A percentile compares a stretch with the other conserved stretches of the same genome.
Conservation (phyloP, 1,140 invertebrate genomes). For the Drosophila neocordata region DNA sequence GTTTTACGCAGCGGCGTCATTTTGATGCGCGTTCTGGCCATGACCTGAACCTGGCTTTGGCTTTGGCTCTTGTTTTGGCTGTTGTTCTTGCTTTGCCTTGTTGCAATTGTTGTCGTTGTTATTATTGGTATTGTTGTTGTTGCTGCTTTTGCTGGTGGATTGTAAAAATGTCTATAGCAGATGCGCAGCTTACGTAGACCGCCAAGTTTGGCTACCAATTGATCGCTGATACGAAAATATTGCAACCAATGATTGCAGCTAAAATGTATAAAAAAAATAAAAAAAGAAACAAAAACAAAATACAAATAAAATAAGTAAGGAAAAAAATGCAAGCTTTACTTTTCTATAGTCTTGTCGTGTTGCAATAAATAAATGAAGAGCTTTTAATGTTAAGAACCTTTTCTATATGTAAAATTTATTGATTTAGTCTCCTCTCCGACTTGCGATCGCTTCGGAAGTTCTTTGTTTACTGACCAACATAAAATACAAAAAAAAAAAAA, state of each 20-base stretch:
- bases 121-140: not conserved
- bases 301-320: not conserved
- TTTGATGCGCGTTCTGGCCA: slow-evolving; percentile 81
- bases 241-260: slow-evolving; percentile 69
- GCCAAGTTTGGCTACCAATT: slow-evolving; percentile 58
- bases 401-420: not conserved
- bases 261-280: slow-evolving; percentile 22
- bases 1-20: slow-evolving; percentile 70
- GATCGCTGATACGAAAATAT: slow-evolving; percentile 55
- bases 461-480: slow-evolving; percentile 72
- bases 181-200: slow-evolving; percentile 72
- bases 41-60: slow-evolving; percentile 50
- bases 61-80: not conserved
- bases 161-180: slow-evolving; percentile 59
- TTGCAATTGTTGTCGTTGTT: not conserved
- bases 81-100: not conserved
- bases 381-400: not conserved
- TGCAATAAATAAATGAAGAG: not conserved
- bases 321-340: slow-evolving; percentile 11
- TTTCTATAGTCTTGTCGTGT: not conserved
- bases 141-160: not conserved
- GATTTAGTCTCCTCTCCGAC: not conserved
- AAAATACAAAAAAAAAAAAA: not conserved
- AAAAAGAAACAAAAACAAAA: not conserved
- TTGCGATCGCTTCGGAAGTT: slow-evolving; percentile 68